A percentile compares a stretch with the other conserved stretches of the same genome.
These are phyloP conservation scores for Limosa lapponica DNA, from an alignment of 2,797 vertebrate genomes.

Conservation along the genomic window DNA sequence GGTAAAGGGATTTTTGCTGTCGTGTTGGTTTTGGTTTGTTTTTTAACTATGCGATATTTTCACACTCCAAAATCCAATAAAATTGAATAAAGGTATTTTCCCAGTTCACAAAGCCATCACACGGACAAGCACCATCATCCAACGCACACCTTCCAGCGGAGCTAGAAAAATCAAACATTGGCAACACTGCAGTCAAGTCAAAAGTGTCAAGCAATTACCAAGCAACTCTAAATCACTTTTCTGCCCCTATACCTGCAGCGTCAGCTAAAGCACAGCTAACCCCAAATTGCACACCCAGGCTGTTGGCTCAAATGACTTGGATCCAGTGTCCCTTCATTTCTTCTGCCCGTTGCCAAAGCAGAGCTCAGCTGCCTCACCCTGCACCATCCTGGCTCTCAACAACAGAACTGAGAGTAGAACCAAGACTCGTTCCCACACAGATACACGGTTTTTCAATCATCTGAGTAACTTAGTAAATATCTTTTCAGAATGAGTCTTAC, in stretches of 20 bases:
- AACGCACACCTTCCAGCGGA: rapidly evolving
- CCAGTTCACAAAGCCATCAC: neutral
- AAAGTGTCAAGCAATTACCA: neutral
- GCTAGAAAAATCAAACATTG: neutral
- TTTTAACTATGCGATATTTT: neutral
- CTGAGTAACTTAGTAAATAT: neutral
- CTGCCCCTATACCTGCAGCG: neutral
- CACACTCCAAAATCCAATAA: neutral
- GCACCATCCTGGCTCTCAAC: neutral
- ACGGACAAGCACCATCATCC: neutral
- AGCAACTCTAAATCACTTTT: neutral
- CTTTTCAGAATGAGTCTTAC: neutral
- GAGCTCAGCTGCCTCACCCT: neutral
- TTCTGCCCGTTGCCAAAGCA: neutral
- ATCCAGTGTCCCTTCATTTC: neutral
- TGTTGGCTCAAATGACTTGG: neutral
- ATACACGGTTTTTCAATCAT: neutral
- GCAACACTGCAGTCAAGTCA: neutral
- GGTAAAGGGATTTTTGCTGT: neutral
- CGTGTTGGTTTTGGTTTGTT: neutral
- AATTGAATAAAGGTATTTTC: neutral
- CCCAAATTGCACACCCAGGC: neutral
- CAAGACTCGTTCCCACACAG: neutral
- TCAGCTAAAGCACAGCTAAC: neutral
- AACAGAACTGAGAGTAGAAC: neutral